phyloP scores from a whole-genome alignment of 2,888 invertebrate genomes.

The Eledona agricola region DNA sequence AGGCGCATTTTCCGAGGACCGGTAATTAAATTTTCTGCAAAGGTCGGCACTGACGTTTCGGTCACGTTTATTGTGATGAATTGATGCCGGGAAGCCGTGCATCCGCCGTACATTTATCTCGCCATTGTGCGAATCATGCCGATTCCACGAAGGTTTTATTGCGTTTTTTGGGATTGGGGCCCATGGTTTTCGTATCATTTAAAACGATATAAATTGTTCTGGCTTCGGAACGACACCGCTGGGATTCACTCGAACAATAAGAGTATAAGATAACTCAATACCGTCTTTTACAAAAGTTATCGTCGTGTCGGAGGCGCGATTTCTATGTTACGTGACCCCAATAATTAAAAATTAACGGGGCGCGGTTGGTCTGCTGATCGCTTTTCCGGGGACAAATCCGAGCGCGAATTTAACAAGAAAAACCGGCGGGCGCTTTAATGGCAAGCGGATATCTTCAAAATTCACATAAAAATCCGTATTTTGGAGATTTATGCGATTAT shows the following conservation, averaged over 20 bases:
- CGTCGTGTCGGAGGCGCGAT: too few relatives aligned
- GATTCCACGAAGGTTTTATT: constrained; percentile 46
- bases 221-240: constrained; percentile 49
- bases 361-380: too few relatives aligned
- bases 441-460: constrained; percentile 8
- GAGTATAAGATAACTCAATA: constrained; percentile 33
- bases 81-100: constrained; percentile 9
- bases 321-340: too few relatives aligned
- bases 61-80: constrained; percentile 25
- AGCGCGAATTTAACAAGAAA: constrained; percentile 11
- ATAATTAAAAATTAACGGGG: too few relatives aligned
- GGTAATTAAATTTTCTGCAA: constrained; percentile 14
- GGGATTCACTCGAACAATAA: constrained; percentile 42
- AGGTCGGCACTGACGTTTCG: constrained; percentile 2
- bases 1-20: constrained; percentile 1
- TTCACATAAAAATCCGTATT: constrained; percentile 30
- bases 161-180: constrained; percentile 43
- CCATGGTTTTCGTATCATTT: constrained; percentile 51
- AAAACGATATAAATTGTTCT: constrained; percentile 54
- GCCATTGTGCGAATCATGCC: constrained; percentile 29
- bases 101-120: constrained; percentile 15
- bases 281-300: constrained; percentile 7
- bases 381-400: too few relatives aligned
- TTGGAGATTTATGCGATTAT: constrained; percentile 32
- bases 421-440: constrained; percentile 5